Conservation (phyloP, 2,113 vertebrate species). For the Leucosticte australis region DNA sequence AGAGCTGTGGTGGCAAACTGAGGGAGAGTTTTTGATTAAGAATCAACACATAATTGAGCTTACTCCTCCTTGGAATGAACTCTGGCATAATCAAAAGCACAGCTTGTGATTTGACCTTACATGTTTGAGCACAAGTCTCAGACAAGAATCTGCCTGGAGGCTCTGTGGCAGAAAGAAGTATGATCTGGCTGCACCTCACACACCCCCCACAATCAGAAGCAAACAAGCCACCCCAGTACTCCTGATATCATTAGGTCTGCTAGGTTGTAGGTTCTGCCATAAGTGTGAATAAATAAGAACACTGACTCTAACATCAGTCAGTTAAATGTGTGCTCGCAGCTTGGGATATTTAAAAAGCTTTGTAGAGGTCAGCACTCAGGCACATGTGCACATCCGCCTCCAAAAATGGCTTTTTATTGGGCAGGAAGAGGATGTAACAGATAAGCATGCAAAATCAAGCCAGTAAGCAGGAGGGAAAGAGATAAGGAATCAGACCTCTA, state of each 20-base stretch:
- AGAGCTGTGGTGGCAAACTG: background rate
- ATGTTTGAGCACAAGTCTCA: background rate
- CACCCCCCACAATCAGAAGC: background rate
- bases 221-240: background rate
- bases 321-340: background rate
- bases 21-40: background rate
- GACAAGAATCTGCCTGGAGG: background rate
- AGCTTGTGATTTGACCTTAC: background rate
- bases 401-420: conserved; percentile 48
- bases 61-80: background rate
- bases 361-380: conserved; percentile 14
- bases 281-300: background rate
- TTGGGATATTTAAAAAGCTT: background rate
- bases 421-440: conserved; percentile 52
- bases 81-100: background rate
- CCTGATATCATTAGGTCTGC: background rate
- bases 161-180: background rate
- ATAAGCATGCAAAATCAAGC: conserved; percentile 39
- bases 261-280: background rate
- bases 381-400: background rate
- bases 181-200: background rate
- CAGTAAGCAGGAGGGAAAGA: conserved; percentile 6
- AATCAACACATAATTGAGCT: background rate
- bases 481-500: conserved; percentile 35
- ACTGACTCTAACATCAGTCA: background rate